Conservation (phyloP, 2,113 vertebrate species). For the Gopherus flavomarginatus region DNA sequence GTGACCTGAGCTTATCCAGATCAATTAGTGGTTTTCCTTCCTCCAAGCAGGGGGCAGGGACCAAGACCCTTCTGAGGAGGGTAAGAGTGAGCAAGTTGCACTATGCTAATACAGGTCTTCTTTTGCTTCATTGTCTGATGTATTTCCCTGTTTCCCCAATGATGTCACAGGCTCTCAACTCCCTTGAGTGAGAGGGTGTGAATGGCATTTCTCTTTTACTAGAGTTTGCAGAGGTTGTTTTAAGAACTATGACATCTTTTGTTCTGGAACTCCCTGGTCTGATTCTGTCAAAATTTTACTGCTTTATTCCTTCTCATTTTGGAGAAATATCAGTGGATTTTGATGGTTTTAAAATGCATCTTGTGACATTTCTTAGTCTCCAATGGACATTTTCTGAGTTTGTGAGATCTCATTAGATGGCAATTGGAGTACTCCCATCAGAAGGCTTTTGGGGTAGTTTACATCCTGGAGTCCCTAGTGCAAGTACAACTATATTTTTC, state of each 20-base stretch:
- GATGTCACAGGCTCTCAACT: neutral
- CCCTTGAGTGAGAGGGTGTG: neutral
- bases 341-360: neutral
- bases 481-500: neutral
- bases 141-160: neutral
- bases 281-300: neutral
- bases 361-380: neutral
- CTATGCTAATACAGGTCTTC: neutral
- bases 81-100: neutral
- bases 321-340: neutral
- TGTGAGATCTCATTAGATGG: slow-evolving; percentile 30
- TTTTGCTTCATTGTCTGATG: neutral
- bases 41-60: neutral
- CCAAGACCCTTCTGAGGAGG: neutral
- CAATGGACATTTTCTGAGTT: neutral
- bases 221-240: neutral
- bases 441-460: neutral
- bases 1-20: neutral
- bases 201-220: neutral
- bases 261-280: neutral
- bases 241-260: neutral
- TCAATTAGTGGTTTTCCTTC: neutral
- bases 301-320: slow-evolving; percentile 7
- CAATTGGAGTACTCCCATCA: neutral
- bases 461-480: neutral